A percentile compares a stretch with the other conserved stretches of the same genome.
Conservation (phyloP, 2,888 invertebrate genomes). For the Ochropacha duplaris region DNA sequence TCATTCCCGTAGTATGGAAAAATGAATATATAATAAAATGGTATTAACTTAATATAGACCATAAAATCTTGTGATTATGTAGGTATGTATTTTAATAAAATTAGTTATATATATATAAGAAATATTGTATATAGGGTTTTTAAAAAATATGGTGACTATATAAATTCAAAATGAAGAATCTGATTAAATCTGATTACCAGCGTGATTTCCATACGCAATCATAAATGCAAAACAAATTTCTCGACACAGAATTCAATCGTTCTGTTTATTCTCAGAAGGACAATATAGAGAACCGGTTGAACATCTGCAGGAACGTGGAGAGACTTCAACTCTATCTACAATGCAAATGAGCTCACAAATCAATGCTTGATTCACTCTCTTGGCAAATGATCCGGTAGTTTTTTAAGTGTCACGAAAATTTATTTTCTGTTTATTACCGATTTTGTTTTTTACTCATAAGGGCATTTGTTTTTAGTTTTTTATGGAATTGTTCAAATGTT, state of each 20-base stretch:
- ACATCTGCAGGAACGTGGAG: constrained; percentile 33
- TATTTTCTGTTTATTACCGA: neutral
- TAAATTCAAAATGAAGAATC: neutral
- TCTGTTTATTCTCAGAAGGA: neutral
- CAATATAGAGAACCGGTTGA: constrained; percentile 35
- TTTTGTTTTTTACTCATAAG: neutral
- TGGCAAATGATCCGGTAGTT: constrained; percentile 24
- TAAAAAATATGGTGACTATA: neutral
- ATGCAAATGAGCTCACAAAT: constrained; percentile 52
- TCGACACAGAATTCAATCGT: neutral
- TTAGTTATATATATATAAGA: too few relatives aligned
- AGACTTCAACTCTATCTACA: constrained; percentile 39
- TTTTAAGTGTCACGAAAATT: constrained; percentile 10
- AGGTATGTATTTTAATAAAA: too few relatives aligned
- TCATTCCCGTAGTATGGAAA: too few relatives aligned
- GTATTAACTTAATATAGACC: too few relatives aligned
- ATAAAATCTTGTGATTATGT: too few relatives aligned
- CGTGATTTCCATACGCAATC: neutral
- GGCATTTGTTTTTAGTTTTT: too few relatives aligned
- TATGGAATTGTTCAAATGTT: too few relatives aligned
- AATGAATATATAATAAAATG: too few relatives aligned
- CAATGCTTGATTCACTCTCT: constrained; percentile 32
- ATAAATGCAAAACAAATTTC: constrained; percentile 1
- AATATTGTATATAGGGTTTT: too few relatives aligned
- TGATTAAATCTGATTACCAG: neutral